phyloP scores from a whole-genome alignment of 2,113 vertebrate genomes.

The Marmota flaviventris region DNA sequence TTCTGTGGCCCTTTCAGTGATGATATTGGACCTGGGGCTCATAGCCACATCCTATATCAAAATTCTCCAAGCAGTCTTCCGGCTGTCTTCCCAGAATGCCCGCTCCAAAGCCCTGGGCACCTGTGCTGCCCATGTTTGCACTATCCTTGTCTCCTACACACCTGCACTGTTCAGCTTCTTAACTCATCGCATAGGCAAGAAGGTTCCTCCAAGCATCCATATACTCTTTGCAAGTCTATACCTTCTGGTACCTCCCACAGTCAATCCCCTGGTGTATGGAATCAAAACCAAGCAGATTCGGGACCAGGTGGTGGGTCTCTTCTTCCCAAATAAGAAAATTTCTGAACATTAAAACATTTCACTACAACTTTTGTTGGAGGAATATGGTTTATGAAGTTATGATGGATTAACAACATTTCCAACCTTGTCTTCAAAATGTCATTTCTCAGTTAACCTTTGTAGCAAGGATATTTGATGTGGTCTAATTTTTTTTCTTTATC shows the following conservation, averaged over 20 bases:
- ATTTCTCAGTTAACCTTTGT: not conserved
- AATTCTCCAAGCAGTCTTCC: constrained; percentile 68
- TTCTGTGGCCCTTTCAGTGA: constrained; percentile 65
- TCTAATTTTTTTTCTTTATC: not conserved
- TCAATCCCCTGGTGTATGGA: constrained; percentile 74
- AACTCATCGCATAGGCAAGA: constrained; percentile 74
- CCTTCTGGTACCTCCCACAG: constrained; percentile 63
- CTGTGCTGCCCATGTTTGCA: constrained; percentile 64
- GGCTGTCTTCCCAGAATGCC: constrained; percentile 64
- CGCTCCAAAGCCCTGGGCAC: constrained; percentile 73
- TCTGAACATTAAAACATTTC: not conserved
- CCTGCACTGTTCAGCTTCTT: constrained; percentile 77
- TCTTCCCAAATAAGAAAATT: constrained; percentile 31
- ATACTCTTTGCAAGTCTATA: constrained; percentile 71
- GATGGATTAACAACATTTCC: not conserved
- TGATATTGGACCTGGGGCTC: constrained; percentile 47
- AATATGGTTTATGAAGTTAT: not conserved
- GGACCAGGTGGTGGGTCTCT: constrained; percentile 16
- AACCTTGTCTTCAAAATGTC: not conserved
- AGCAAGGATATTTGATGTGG: not conserved
- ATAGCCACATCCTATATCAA: constrained; percentile 69
- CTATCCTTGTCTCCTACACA: constrained; percentile 67
- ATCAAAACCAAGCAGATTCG: constrained; percentile 78
- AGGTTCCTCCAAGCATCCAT: constrained; percentile 62
- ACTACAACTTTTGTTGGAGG: not conserved